Conservation (phyloP, 37 sponge, comb jelly and placozoan genomes). For the Haliclona indistincta region DNA sequence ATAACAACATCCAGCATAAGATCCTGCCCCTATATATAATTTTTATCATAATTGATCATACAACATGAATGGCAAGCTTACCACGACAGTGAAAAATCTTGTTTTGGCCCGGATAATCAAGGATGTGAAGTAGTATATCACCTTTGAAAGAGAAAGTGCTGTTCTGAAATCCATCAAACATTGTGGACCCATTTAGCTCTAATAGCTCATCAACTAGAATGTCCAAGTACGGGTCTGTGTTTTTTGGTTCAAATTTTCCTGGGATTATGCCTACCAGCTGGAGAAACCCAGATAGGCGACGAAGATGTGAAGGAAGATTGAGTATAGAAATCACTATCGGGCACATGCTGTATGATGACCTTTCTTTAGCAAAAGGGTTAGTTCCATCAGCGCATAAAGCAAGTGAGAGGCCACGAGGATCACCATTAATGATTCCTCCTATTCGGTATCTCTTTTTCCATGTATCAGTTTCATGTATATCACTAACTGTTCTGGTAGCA, state of each 20-base stretch:
- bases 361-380: constrained; percentile 27
- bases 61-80: not conserved
- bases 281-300: not conserved
- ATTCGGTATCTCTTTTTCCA: not conserved
- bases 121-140: constrained; percentile 15
- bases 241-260: constrained; percentile 16
- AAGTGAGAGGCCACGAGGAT: not conserved
- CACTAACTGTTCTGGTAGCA: not conserved
- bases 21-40: constrained; percentile 3
- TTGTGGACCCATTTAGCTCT: not conserved
- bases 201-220: constrained; percentile 34
- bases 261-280: constrained; percentile 31
- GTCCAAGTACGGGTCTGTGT: constrained; percentile 19
- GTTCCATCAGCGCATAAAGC: constrained; percentile 36
- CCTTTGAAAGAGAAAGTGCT: constrained; percentile 8
- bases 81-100: constrained; percentile 4
- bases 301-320: constrained; percentile 15
- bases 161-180: constrained; percentile 12
- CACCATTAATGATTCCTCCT: not conserved
- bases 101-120: constrained; percentile 24
- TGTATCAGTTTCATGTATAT: not conserved
- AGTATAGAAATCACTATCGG: constrained; percentile 19
- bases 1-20: constrained; percentile 14
- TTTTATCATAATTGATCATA: not conserved
- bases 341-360: constrained; percentile 24